Percentiles rank a stretch among this genome's conserved stretches.
phyloP scores from a whole-genome alignment of 2,797 vertebrate species.

The Lepilemur septentrionalis region DNA sequence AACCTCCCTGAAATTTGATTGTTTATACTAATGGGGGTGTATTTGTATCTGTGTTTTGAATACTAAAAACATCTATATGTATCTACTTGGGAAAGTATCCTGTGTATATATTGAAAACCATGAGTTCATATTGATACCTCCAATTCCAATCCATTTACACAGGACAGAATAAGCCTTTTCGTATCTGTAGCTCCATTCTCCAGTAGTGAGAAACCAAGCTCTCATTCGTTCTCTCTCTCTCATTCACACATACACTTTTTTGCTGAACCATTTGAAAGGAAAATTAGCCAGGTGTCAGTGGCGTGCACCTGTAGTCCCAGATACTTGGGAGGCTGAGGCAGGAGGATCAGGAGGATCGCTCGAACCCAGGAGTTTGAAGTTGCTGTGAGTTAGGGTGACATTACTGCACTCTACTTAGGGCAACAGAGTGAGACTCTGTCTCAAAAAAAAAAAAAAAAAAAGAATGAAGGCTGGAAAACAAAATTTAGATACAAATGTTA shows the following conservation, averaged over 20 bases:
- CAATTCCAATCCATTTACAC: not conserved
- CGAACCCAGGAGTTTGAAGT: not conserved
- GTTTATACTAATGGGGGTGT: too few species aligned
- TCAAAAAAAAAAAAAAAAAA: not conserved
- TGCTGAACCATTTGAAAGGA: not conserved
- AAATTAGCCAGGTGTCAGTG: too few species aligned
- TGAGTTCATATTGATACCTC: not conserved
- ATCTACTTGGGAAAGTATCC: too few species aligned
- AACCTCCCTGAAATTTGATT: too few species aligned
- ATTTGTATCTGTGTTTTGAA: too few species aligned
- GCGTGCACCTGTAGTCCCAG: too few species aligned
- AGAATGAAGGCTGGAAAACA: not conserved
- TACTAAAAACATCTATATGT: too few species aligned
- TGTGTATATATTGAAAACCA: not conserved
- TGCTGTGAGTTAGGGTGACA: not conserved
- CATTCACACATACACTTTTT: not conserved
- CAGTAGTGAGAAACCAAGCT: not conserved
- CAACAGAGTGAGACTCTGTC: not conserved
- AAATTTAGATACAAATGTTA: slow-evolving; percentile 10
- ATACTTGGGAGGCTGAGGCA: too few species aligned
- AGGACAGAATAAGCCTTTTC: not conserved
- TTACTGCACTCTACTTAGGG: too few species aligned
- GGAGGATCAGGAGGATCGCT: too few species aligned
- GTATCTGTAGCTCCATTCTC: not conserved
- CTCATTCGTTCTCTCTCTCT: not conserved